Base-by-base conservation (phyloP, 2,113 vertebrate species). In the Pseudonaja textilis region DNA sequence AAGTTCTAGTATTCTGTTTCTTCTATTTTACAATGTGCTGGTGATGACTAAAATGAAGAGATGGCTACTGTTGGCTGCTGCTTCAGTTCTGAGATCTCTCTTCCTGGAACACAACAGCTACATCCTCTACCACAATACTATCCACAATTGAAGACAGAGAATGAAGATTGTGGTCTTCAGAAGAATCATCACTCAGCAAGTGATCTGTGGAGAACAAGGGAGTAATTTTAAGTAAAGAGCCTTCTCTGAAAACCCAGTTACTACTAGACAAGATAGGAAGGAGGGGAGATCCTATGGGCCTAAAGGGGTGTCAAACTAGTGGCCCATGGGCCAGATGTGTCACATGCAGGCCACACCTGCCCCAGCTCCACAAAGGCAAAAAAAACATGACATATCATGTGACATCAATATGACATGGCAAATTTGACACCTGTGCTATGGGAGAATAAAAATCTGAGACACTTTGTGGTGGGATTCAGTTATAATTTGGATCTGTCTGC, bases 111-210 rank as follows among this genome's bases (percentile, higher is more conserved):
- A 98, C 97, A 94, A 97, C 97, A 0, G 98, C 95, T 89, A 98
- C 96, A 0, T 98, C 98, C 10, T 98, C 98, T 93, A 98, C 98
- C 0, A 98, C 95, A 88, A 99, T 99, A 98, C 98, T 98, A 85
- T 99, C 98, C 95, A 99, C 99, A 7, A 99, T 99, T 93, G 99
- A 99, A 55, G 98, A 98, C 95, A 99, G 98, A 0, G 98, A 98
- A 89, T 98, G 98, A 95, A 99, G 98, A 96, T 98, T 98, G 93
- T 97, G 97, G 57, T 99, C 98, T 50, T 99, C 98, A 0, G 98
- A 96, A 1, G 98, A 97, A 12, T 99, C 98, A 0, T 98, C 97
- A 0, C 98, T 96, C 94, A 99, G 97, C 92, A 98, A 95, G n/a
- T 99, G 98, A 96, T 99, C 99, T 99, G 96, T 0, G 89, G 88